Conservation (phyloP, 2,888 invertebrate genomes). For the Polydrusus cervinus region DNA sequence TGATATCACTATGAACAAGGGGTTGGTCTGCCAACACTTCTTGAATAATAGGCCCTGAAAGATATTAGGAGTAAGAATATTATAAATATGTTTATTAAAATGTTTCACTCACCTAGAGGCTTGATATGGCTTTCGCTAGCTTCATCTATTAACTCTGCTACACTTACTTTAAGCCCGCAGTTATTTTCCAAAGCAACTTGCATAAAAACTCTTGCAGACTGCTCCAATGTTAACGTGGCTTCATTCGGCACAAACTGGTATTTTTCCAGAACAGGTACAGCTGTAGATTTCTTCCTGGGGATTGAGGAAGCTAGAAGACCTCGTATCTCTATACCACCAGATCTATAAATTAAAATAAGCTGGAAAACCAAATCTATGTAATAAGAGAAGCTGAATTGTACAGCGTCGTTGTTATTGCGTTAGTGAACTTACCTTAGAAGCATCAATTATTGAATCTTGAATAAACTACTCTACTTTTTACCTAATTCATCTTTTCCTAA, state of each 20-base stretch:
- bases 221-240: constrained; percentile 56
- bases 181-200: constrained; percentile 84
- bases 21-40: constrained; percentile 80
- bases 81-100: neutral
- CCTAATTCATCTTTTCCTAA: no score
- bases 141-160: constrained; percentile 61
- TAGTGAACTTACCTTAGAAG: no score
- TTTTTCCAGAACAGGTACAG: constrained; percentile 85
- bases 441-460: no score
- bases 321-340: constrained; percentile 85
- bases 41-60: constrained; percentile 74
- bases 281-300: constrained; percentile 78
- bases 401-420: no score
- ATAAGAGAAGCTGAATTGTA: no score
- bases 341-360: constrained; percentile 65
- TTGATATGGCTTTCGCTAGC: constrained; percentile 65
- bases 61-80: neutral
- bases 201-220: constrained; percentile 75
- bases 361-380: no score
- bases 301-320: constrained; percentile 87
- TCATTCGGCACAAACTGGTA: constrained; percentile 82
- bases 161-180: constrained; percentile 72
- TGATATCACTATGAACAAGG: constrained; percentile 79
- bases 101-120: constrained; percentile 54
- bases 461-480: no score